Evolutionary conservation across 2,888 invertebrate genomes (phyloP).

Genomic region (Microplitis manilae): DNA sequence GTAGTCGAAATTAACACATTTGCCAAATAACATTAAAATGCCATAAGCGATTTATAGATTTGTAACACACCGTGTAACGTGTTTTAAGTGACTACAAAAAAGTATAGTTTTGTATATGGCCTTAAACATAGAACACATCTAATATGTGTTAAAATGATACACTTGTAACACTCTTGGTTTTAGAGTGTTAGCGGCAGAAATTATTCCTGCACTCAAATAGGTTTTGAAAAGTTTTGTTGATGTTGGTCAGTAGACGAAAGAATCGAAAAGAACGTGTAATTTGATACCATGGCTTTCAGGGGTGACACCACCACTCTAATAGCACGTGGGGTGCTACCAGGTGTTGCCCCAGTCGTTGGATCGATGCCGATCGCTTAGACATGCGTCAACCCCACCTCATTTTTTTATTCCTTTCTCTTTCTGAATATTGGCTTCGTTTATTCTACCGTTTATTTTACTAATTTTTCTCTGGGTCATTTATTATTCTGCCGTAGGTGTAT

Average conservation of each 20-base stretch:
- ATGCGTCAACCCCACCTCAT: constrained; percentile 54
- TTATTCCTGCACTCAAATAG: constrained; percentile 40
- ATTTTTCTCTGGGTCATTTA: constrained; percentile 14
- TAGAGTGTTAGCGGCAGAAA: too few species aligned
- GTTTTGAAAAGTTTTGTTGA: constrained; percentile 49
- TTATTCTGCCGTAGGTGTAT: neutral
- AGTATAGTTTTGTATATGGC: too few species aligned
- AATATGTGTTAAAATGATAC: too few species aligned
- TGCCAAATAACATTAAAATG: too few species aligned
- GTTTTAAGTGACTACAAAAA: too few species aligned
- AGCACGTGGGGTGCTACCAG: constrained; percentile 61
- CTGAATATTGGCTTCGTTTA: constrained; percentile 37
- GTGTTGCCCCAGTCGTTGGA: constrained; percentile 55
- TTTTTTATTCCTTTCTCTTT: constrained; percentile 5
- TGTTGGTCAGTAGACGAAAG: constrained; percentile 62
- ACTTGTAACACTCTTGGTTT: too few species aligned
- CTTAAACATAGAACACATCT: too few species aligned
- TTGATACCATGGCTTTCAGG: constrained; percentile 40
- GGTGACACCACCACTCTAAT: constrained; percentile 61
- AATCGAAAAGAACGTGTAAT: constrained; percentile 59
- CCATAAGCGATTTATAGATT: too few species aligned
- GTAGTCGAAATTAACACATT: too few species aligned
- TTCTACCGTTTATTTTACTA: constrained; percentile 43
- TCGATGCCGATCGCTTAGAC: constrained; percentile 60
- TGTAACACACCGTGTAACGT: too few species aligned